Conservation (phyloP, 1,140 invertebrate genomes). For the Drosophila nasuta region DNA sequence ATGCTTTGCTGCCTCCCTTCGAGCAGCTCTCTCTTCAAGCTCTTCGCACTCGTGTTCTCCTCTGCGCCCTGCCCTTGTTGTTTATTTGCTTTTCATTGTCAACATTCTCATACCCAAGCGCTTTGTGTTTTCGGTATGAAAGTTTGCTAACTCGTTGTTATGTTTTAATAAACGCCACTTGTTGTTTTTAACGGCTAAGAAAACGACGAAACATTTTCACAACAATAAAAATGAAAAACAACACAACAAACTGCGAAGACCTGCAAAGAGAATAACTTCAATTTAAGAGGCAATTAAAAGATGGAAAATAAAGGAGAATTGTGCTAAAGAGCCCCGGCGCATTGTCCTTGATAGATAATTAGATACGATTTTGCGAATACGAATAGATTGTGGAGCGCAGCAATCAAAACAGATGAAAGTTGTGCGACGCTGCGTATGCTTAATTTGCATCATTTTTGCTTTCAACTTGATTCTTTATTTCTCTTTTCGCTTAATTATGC, state of each 20-base stretch:
- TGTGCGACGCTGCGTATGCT: not conserved
- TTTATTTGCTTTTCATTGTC: slow-evolving; percentile 59
- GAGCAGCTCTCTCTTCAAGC: no score
- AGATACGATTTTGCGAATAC: not conserved
- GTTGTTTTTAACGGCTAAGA: slow-evolving; percentile 37
- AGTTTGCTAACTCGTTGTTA: slow-evolving; percentile 25
- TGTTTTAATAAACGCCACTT: slow-evolving; percentile 37
- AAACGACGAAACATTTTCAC: slow-evolving; percentile 18
- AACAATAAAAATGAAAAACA: not conserved
- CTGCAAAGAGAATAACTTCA: slow-evolving; percentile 6
- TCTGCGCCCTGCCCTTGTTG: slow-evolving; percentile 13
- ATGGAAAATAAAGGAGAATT: not conserved
- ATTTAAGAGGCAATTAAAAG: slow-evolving; percentile 29
- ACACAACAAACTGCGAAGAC: slow-evolving; percentile 1
- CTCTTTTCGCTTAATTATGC: slow-evolving; percentile 23
- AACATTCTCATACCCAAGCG: slow-evolving; percentile 27
- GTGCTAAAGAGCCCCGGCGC: not conserved
- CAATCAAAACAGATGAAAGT: not conserved
- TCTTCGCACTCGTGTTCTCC: no score
- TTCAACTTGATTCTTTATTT: slow-evolving; percentile 11
- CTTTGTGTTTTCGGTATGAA: slow-evolving; percentile 4
- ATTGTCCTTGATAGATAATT: not conserved
- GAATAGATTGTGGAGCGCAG: not conserved
- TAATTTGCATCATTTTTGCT: slow-evolving; percentile 18
- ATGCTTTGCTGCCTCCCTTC: slow-evolving; percentile 1